Conservation (phyloP, 2,113 vertebrate species). For the Phrynosoma blainvillii region DNA sequence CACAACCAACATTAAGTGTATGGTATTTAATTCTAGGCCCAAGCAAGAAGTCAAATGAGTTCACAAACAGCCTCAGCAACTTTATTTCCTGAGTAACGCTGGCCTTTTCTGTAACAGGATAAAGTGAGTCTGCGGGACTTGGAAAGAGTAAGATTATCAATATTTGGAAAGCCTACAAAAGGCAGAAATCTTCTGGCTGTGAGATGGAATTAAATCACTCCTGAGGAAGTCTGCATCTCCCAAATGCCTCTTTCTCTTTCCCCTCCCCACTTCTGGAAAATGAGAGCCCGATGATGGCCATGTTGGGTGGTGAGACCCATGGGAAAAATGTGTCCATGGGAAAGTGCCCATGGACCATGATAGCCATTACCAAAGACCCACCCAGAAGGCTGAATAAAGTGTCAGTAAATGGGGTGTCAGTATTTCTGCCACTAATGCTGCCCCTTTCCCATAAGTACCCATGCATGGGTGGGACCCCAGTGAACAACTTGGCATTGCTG, state of each 20-base stretch:
- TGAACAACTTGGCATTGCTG: no score
- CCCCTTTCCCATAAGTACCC: no score
- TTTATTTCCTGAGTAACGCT: background rate
- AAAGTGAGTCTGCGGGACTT: background rate
- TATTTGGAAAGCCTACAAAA: background rate
- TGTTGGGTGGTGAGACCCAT: background rate
- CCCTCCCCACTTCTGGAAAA: background rate
- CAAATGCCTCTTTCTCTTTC: background rate
- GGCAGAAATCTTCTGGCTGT: background rate
- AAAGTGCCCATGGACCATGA: background rate
- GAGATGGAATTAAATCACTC: conserved; percentile 10
- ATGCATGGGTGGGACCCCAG: no score
- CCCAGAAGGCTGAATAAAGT: no score
- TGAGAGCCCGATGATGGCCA: background rate
- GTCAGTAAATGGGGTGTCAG: background rate
- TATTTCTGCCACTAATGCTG: no score
- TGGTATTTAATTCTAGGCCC: conserved; percentile 1
- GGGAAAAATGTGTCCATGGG: background rate
- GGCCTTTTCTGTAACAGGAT: conserved; percentile 1
- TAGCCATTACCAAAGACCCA: no score
- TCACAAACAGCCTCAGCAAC: background rate
- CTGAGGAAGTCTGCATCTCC: background rate
- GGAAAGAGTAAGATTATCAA: background rate
- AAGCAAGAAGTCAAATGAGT: conserved; percentile 27
- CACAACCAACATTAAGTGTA: background rate